Percentiles rank a stretch among this genome's conserved stretches.
Conservation (phyloP, 30 jellyfish, hydroid and myxozoan species). For the Turritopsis rubra region DNA sequence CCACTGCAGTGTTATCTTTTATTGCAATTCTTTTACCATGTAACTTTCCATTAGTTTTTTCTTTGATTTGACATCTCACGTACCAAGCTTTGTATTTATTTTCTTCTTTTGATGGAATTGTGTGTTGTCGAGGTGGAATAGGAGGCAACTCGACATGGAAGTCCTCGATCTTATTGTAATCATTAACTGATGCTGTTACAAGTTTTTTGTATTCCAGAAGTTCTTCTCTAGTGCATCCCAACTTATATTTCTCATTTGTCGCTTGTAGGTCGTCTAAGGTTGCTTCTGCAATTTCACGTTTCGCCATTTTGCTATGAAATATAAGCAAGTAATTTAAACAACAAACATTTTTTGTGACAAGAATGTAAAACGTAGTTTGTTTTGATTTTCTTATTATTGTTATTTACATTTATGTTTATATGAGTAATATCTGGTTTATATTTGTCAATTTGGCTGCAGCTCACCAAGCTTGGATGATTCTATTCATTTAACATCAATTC, state of each 20-base stretch:
- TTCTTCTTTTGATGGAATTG: neutral
- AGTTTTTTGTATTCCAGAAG: neutral
- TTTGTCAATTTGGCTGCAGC: too few species aligned
- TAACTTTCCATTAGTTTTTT: slow-evolving; percentile 1
- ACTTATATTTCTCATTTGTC: neutral
- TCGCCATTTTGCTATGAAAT: too few species aligned
- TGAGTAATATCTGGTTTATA: too few species aligned
- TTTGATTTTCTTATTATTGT: too few species aligned
- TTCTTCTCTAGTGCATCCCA: neutral
- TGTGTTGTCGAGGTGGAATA: neutral
- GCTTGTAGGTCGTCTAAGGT: neutral
- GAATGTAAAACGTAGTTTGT: too few species aligned
- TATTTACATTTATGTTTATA: too few species aligned
- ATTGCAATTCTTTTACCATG: slow-evolving; percentile 4
- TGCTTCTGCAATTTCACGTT: neutral
- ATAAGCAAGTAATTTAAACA: too few species aligned
- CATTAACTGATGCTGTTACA: neutral
- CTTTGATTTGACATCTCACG: slow-evolving; percentile 14
- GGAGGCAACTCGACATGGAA: neutral
- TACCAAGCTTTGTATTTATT: slow-evolving; percentile 18
- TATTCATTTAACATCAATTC: too few species aligned
- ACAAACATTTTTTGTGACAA: too few species aligned
- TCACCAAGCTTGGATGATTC: too few species aligned
- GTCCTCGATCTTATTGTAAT: neutral
- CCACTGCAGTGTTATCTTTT: slow-evolving; percentile 15